These are phyloP conservation scores for Pentalonia nigronervosa DNA, from an alignment of 1,140 invertebrate genomes.

Conservation along the genomic window DNA sequence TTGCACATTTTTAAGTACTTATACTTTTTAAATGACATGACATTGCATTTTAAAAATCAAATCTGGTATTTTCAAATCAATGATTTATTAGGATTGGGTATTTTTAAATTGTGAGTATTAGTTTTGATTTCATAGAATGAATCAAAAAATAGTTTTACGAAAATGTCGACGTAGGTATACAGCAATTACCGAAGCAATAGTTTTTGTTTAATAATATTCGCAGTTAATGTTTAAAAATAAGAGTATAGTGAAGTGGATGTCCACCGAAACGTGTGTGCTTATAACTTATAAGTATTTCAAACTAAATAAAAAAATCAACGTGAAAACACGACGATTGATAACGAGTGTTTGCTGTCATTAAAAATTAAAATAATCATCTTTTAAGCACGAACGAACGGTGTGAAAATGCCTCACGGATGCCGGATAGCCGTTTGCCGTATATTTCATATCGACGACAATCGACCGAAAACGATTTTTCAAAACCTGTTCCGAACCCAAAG, in stretches of 20 bases:
- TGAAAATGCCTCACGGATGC: neutral
- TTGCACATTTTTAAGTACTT: neutral
- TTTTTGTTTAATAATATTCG: neutral
- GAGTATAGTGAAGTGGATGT: neutral
- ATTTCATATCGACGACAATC: neutral
- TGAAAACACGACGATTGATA: slow-evolving; percentile 6
- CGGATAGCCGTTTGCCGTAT: neutral
- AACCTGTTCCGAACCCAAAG: neutral
- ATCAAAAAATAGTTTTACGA: neutral
- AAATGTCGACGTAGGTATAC: neutral
- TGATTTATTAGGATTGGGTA: neutral
- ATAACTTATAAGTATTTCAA: neutral
- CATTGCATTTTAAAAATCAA: neutral
- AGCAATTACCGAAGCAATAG: neutral
- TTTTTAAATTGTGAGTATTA: neutral
- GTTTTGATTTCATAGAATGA: neutral
- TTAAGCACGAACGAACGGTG: neutral
- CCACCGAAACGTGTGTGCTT: neutral
- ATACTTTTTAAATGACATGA: neutral
- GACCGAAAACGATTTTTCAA: neutral
- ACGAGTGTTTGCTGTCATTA: neutral
- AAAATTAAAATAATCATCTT: neutral
- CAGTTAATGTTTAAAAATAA: neutral
- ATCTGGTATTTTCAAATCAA: neutral
- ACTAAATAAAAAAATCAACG: neutral